Percentiles rank a stretch among this genome's conserved stretches.
These are phyloP conservation scores for Tetranychus piercei DNA, from an alignment of 2,888 invertebrate species.

Conservation along the genomic window DNA sequence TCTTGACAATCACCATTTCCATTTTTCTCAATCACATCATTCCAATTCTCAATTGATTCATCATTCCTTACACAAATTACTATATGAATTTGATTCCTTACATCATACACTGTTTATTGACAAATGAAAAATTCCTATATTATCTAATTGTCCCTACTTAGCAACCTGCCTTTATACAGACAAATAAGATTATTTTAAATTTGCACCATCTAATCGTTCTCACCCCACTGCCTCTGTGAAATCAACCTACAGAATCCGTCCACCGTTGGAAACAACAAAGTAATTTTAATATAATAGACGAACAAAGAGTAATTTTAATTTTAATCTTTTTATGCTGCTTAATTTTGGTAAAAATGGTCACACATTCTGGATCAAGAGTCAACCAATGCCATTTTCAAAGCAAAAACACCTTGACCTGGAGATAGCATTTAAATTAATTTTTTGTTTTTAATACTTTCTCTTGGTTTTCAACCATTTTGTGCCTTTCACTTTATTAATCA, in stretches of 20 bases:
- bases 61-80: neutral
- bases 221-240: conserved; percentile 17
- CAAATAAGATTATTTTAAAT: conserved; percentile 17
- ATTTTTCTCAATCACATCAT: neutral
- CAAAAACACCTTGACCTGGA: neutral
- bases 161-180: conserved; percentile 21
- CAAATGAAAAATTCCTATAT: neutral
- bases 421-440: too few species aligned
- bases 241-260: conserved; percentile 20
- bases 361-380: neutral
- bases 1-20: neutral
- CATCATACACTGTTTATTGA: neutral
- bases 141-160: conserved; percentile 14
- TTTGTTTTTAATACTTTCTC: too few species aligned
- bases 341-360: neutral
- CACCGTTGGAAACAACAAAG: conserved; percentile 28
- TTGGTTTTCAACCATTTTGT: too few species aligned
- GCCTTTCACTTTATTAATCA: too few species aligned
- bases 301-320: neutral
- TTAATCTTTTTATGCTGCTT: neutral
- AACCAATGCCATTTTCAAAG: neutral
- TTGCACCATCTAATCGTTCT: conserved; percentile 1
- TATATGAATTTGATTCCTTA: neutral
- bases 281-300: conserved; percentile 15
- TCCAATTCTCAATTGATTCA: neutral